Evolutionary conservation across 2,888 invertebrate genomes (phyloP).

Genomic region (Drosophila anceps): DNA sequence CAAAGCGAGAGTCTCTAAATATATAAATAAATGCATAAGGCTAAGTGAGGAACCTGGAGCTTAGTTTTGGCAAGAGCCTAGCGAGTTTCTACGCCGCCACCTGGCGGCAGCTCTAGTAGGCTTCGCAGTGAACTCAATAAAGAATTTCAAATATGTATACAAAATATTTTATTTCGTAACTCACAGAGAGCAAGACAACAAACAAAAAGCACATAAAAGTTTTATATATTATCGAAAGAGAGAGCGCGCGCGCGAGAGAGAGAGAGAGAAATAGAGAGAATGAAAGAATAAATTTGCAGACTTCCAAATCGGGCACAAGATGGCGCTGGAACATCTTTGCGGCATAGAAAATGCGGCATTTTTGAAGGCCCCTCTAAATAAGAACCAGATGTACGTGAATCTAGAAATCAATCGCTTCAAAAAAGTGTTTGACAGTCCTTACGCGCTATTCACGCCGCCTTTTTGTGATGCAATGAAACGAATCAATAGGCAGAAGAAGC

Average conservation of each 20-base stretch:
- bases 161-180: not conserved
- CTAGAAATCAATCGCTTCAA: not conserved
- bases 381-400: accelerated
- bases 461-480: not conserved
- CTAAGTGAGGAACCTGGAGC: no score
- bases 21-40: no score
- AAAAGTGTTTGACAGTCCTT: not conserved
- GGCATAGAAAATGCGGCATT: not conserved
- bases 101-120: no score
- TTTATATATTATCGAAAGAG: not conserved
- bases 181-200: not conserved
- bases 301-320: not conserved
- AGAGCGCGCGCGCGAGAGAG: not conserved
- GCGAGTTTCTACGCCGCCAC: no score
- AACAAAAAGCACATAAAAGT: not conserved
- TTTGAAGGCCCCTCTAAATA: not conserved
- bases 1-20: no score
- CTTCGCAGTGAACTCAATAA: not conserved
- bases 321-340: conserved; percentile 5
- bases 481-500: not conserved
- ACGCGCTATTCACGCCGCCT: not conserved
- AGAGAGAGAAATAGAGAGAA: no score
- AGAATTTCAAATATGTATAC: not conserved
- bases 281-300: no score
- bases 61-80: no score